A percentile compares a stretch with the other conserved stretches of the same genome.
phyloP scores from a whole-genome alignment of 2,797 vertebrate genomes.

The Falco peregrinus region DNA sequence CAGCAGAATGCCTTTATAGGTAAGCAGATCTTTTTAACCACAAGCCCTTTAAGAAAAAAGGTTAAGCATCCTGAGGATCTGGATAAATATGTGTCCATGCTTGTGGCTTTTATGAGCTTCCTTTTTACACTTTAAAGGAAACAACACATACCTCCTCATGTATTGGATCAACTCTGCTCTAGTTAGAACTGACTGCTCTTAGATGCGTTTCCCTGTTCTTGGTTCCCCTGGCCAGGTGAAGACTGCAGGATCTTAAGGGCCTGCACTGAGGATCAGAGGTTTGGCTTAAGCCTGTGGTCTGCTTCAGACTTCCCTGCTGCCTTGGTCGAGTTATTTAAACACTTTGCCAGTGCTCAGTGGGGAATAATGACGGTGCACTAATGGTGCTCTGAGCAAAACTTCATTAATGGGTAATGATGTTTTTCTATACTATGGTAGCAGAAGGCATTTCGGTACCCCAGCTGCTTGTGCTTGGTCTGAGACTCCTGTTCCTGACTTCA shows the following conservation, averaged over 20 bases:
- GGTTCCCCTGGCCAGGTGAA: background rate
- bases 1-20: background rate
- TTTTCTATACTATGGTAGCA: background rate
- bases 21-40: background rate
- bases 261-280: background rate
- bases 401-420: background rate
- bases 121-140: background rate
- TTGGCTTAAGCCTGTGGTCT: background rate
- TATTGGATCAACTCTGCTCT: background rate
- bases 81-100: background rate
- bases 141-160: background rate
- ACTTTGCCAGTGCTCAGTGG: background rate
- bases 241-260: background rate
- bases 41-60: background rate
- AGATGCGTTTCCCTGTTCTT: background rate
- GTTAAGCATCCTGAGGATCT: background rate
- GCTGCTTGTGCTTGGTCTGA: background rate
- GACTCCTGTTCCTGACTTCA: background rate
- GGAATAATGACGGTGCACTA: accelerated
- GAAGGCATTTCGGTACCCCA: background rate
- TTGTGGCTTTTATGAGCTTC: background rate
- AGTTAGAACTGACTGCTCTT: background rate
- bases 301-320: background rate
- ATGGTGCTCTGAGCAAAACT: background rate
- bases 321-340: background rate